Conservation (phyloP, 1,140 invertebrate species). For the Ruditapes philippinarum region DNA sequence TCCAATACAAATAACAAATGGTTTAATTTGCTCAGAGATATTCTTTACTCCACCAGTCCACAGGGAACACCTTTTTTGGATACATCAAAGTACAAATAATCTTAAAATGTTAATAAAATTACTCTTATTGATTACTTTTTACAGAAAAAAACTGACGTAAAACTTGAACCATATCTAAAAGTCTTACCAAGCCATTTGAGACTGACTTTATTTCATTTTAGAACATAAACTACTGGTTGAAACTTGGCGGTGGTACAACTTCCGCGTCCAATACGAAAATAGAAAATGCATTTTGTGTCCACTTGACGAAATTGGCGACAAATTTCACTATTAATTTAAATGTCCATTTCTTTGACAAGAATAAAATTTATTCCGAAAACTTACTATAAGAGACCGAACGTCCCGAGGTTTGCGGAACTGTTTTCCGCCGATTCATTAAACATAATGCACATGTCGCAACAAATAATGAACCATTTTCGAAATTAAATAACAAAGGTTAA, state of each 20-base stretch:
- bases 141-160: background rate
- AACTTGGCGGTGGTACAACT: background rate
- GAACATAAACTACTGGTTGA: background rate
- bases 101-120: no score
- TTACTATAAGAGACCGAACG: background rate
- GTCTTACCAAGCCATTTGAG: background rate
- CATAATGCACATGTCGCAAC: no score
- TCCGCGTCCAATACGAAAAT: background rate
- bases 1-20: background rate
- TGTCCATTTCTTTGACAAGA: background rate
- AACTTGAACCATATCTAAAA: background rate
- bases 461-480: no score
- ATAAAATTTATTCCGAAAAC: background rate
- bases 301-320: background rate
- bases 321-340: background rate
- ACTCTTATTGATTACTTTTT: no score
- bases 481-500: no score
- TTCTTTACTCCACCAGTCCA: conserved; percentile 6
- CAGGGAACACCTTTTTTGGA: background rate
- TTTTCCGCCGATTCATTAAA: no score
- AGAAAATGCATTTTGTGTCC: background rate
- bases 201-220: background rate
- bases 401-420: background rate
- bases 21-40: conserved; percentile 8
- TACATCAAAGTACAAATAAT: no score